Evolutionary conservation across 1,140 invertebrate species (phyloP), one percentile per base, ranked within the genome.

Genomic region (Dermatophagoides farinae): DNA sequence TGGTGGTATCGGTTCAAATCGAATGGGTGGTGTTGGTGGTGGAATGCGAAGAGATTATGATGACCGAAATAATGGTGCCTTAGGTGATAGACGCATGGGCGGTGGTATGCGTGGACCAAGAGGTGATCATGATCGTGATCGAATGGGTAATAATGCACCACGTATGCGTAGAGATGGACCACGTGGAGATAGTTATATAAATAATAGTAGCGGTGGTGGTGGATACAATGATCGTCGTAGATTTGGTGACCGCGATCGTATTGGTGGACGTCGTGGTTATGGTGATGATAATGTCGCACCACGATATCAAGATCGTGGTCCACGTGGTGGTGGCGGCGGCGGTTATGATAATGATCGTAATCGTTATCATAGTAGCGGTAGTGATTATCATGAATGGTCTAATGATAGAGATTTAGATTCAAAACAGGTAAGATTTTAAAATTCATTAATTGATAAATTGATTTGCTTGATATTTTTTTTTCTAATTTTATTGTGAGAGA

Each of bases 21-120:
- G 31, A 31, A 31, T 31, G 31, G 31, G 53, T 23, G 38, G 38
- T 23, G 38, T 1, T 39, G 14, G 38, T 44, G 53, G 31, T 16
- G 14, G 40, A 25, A 12, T 51, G 18, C 41, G 18, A 18, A 18
- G 23, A 12, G 11, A 38, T n/a, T 49, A 18, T 23, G 57, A 59
- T 49, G 40, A 49, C 41, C 57, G 57, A 55, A 55, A 55, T 55
- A 38, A 23, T 37, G 40, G 46, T n/a, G 46, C 11, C 18, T 51
- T 14, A 14, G 4, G 57, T 18, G 57, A 59, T 23, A 16, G 40
- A 25, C 40, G 22, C 6, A 51, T 51, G 49, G 43, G 23, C 6
- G 23, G 18, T 59, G n/a, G 44, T 14, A 16, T 20, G 14, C 43
- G 43, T 44, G 43, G 2, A 5, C 43, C 43, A 44, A 23, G 39